These are phyloP conservation scores for Anarsia innoxiella DNA, from an alignment of 2,888 invertebrate genomes.

Conservation along the genomic window DNA sequence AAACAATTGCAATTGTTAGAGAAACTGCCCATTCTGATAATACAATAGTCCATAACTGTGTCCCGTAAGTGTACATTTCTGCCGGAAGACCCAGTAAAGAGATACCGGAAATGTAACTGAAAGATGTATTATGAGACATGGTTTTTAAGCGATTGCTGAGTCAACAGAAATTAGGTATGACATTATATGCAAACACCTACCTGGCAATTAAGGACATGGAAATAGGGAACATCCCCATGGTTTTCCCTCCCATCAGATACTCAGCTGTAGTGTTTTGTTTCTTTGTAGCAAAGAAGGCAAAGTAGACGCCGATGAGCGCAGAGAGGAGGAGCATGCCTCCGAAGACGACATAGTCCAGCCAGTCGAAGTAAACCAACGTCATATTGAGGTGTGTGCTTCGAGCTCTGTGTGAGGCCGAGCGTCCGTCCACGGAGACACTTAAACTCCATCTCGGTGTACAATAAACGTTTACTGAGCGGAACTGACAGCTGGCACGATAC, in stretches of 20 bases:
- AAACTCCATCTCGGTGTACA: conserved; percentile 48
- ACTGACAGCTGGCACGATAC: conserved; percentile 38
- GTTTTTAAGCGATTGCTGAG: too few relatives aligned
- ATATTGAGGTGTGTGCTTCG: conserved; percentile 28
- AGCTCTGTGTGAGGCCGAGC: conserved; percentile 25
- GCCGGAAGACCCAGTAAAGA: conserved; percentile 82
- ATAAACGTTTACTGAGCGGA: conserved; percentile 50
- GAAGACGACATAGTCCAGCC: conserved; percentile 80
- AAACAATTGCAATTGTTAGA: conserved; percentile 78
- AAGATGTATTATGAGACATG: conserved; percentile 25
- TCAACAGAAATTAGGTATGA: not conserved
- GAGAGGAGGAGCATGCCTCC: conserved; percentile 78
- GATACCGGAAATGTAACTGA: conserved; percentile 84
- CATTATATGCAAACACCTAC: conserved; percentile 59
- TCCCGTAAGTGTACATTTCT: conserved; percentile 85
- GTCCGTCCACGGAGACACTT: conserved; percentile 45
- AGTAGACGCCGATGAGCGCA: conserved; percentile 80
- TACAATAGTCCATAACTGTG: conserved; percentile 81
- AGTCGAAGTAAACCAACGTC: conserved; percentile 71
- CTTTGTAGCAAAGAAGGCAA: conserved; percentile 80
- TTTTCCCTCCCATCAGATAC: conserved; percentile 84
- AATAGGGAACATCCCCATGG: conserved; percentile 86
- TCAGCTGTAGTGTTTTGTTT: conserved; percentile 82
- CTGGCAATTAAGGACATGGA: conserved; percentile 86
- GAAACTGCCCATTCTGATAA: conserved; percentile 80